Percentiles rank a stretch among this genome's conserved stretches.
Conservation (phyloP, 2,888 invertebrate genomes). For the Zygaena filipendulae region DNA sequence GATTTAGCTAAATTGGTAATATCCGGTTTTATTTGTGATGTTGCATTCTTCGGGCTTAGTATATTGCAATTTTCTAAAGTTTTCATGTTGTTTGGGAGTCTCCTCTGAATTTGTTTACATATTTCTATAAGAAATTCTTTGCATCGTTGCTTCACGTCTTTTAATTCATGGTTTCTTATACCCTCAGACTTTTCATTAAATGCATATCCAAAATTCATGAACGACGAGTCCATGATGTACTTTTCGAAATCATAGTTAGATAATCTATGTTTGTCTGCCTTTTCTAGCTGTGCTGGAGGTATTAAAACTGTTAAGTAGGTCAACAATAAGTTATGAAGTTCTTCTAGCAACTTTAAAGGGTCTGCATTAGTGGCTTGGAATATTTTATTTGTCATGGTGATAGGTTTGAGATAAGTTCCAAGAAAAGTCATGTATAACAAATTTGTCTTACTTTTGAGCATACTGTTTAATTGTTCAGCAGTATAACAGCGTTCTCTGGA, state of each 20-base stretch:
- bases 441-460: conserved; percentile 13
- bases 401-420: conserved; percentile 11
- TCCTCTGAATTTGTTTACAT: conserved; percentile 4
- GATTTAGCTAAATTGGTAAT: too few species aligned
- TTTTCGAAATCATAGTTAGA: conserved; percentile 5
- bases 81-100: too few species aligned
- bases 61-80: conserved; percentile 6
- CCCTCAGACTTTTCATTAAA: conserved; percentile 1
- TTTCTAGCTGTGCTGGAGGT: conserved; percentile 9
- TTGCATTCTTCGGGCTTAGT: conserved; percentile 9
- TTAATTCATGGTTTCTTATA: too few species aligned
- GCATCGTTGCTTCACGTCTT: too few species aligned
- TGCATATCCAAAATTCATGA: conserved; percentile 3
- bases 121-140: conserved; percentile 3
- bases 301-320: too few species aligned
- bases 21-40: conserved; percentile 8
- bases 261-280: conserved; percentile 5
- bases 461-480: conserved; percentile 18
- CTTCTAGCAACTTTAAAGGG: too few species aligned
- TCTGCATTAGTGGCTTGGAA: conserved; percentile 10
- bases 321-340: conserved; percentile 8
- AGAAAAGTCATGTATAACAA: conserved; percentile 8
- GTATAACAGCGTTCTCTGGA: conserved; percentile 17
- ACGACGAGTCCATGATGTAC: conserved; percentile 2
- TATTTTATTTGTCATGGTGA: conserved; percentile 10